phyloP scores from a whole-genome alignment of 2,888 invertebrate genomes.

The Nowickia ferox region DNA sequence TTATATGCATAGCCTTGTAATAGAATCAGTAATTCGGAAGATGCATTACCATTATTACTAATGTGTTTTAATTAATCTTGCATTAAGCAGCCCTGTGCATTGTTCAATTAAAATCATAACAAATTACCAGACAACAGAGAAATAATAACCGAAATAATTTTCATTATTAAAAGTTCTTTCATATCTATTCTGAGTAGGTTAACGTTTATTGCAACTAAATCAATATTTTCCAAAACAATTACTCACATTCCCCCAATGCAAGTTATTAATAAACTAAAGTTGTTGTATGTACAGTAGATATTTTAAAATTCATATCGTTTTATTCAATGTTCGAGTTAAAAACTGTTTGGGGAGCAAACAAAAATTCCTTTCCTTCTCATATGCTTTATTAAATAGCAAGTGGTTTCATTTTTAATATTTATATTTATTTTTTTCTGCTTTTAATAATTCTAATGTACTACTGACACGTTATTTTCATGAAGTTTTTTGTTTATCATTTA shows the following conservation, averaged over 20 bases:
- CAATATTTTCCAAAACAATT: conserved; percentile 6
- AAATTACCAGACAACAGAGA: conserved; percentile 1
- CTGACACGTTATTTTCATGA: conserved; percentile 68
- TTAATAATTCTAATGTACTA: conserved; percentile 67
- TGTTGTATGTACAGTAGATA: background rate
- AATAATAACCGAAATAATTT: conserved; percentile 1
- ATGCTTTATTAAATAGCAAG: conserved; percentile 15
- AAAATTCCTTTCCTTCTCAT: conserved; percentile 26
- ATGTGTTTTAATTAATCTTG: background rate
- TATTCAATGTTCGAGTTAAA: background rate
- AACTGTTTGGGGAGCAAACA: conserved; percentile 18
- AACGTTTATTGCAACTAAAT: conserved; percentile 8
- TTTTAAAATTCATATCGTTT: background rate
- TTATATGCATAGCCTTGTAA: no score
- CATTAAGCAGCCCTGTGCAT: background rate
- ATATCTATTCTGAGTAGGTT: conserved; percentile 1
- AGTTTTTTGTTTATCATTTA: conserved; percentile 34
- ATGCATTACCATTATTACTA: no score
- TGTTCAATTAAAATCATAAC: background rate
- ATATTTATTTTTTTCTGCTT: background rate
- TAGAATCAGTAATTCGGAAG: no score
- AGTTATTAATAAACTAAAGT: background rate
- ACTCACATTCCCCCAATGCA: conserved; percentile 3
- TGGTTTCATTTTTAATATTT: conserved; percentile 19
- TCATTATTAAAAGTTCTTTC: background rate